Evolutionary conservation across 2,888 invertebrate species (phyloP).

Genomic region (Herminia tarsipennalis): DNA sequence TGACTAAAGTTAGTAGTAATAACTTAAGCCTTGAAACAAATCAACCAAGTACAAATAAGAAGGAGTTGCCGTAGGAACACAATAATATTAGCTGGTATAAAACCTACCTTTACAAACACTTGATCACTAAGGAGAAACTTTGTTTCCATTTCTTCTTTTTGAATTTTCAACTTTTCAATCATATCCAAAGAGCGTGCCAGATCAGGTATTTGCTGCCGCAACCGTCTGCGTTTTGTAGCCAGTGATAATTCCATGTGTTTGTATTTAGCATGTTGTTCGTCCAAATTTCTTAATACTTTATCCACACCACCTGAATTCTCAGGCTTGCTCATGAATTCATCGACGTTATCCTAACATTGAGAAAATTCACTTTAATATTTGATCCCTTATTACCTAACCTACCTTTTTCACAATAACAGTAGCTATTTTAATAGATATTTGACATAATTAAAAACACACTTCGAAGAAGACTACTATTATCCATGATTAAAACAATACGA

Average conservation of each 20-base stretch:
- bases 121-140: slow-evolving; percentile 97
- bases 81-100: too few species aligned
- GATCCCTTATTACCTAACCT: too few species aligned
- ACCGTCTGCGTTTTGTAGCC: slow-evolving; percentile 92
- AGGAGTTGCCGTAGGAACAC: too few species aligned
- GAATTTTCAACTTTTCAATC: slow-evolving; percentile 94
- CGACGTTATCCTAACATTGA: slow-evolving; percentile 94
- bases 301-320: slow-evolving; percentile 94
- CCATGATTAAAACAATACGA: background rate
- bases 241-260: slow-evolving; percentile 98
- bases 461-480: too few species aligned
- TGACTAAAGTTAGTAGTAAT: too few species aligned
- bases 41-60: too few species aligned
- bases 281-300: slow-evolving; percentile 93
- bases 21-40: too few species aligned
- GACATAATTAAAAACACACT: too few species aligned
- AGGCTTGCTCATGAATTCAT: slow-evolving; percentile 94
- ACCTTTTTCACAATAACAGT: background rate
- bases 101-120: slow-evolving; percentile 88
- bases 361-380: background rate
- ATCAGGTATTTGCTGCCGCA: slow-evolving; percentile 97
- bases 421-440: background rate
- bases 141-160: slow-evolving; percentile 93
- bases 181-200: slow-evolving; percentile 95
- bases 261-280: slow-evolving; percentile 98